These are phyloP conservation scores for Phrynosoma blainvillii DNA, from an alignment of 2,113 vertebrate genomes.

Conservation along the genomic window DNA sequence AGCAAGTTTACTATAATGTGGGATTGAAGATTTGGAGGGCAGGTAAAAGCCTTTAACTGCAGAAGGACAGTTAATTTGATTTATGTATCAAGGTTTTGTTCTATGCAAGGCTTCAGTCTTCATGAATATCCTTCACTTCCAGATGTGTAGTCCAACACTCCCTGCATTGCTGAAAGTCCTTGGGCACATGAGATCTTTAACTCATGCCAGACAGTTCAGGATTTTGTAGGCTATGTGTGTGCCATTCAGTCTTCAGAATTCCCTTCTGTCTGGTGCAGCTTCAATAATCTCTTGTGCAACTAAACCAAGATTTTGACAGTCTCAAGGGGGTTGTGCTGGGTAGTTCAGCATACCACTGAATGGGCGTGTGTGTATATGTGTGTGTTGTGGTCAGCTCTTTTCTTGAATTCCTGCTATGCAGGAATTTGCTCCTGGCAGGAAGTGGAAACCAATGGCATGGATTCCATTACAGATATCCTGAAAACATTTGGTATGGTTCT, in stretches of 20 bases:
- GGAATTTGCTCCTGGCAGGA: conserved; percentile 29
- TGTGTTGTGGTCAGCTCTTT: neutral
- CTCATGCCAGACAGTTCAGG: neutral
- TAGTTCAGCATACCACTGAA: neutral
- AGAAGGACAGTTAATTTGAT: neutral
- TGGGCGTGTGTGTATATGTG: neutral
- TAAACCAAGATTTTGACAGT: too few relatives aligned
- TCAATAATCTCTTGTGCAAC: neutral
- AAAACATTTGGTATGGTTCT: neutral
- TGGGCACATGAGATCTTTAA: neutral
- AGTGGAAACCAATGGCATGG: conserved; percentile 26
- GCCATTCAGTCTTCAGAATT: neutral
- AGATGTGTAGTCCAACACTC: neutral
- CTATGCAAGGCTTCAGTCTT: neutral
- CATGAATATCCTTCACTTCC: neutral
- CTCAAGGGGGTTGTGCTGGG: neutral
- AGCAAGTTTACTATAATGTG: neutral
- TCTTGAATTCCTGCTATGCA: conserved; percentile 25
- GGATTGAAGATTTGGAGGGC: neutral
- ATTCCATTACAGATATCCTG: neutral
- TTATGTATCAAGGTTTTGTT: neutral
- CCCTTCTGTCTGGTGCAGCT: neutral
- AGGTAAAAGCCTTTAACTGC: neutral
- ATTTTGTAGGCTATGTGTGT: neutral
- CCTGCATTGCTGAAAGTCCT: neutral